phyloP scores from a whole-genome alignment of 2,113 vertebrate species.

The Ailuropoda melanoleuca region DNA sequence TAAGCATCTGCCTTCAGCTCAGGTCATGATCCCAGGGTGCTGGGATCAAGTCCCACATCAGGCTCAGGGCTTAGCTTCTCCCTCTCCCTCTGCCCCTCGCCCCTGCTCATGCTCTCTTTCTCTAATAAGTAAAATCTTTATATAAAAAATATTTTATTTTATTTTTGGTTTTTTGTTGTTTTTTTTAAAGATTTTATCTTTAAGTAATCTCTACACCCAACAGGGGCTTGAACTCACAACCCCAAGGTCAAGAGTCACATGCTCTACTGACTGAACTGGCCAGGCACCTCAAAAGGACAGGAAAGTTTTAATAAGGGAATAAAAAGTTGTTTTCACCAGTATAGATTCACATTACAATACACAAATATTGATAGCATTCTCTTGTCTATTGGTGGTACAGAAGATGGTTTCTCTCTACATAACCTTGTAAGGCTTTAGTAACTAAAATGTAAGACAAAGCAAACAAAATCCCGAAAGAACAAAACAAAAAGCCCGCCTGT shows the following conservation, averaged over 20 bases:
- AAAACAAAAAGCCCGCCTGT: slow-evolving; percentile 80
- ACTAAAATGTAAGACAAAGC: slow-evolving; percentile 86
- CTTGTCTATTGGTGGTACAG: slow-evolving; percentile 90
- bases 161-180: too few species aligned
- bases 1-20: too few species aligned
- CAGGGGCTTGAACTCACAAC: background rate
- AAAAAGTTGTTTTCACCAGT: slow-evolving; percentile 83
- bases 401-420: slow-evolving; percentile 87
- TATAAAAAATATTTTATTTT: too few species aligned
- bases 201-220: background rate
- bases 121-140: too few species aligned
- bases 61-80: too few species aligned
- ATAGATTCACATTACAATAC: slow-evolving; percentile 89
- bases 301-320: slow-evolving; percentile 85
- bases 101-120: too few species aligned
- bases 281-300: slow-evolving; percentile 80
- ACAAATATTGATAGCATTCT: slow-evolving; percentile 89
- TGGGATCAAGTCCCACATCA: too few species aligned
- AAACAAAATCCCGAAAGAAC: slow-evolving; percentile 30
- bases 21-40: too few species aligned
- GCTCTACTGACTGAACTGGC: background rate
- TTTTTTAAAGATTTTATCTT: background rate
- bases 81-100: too few species aligned
- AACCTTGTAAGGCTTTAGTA: slow-evolving; percentile 88
- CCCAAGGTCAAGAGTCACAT: background rate